Evolutionary conservation across 1,140 invertebrate species (phyloP).

Genomic region (Dendrolimus punctatus): DNA sequence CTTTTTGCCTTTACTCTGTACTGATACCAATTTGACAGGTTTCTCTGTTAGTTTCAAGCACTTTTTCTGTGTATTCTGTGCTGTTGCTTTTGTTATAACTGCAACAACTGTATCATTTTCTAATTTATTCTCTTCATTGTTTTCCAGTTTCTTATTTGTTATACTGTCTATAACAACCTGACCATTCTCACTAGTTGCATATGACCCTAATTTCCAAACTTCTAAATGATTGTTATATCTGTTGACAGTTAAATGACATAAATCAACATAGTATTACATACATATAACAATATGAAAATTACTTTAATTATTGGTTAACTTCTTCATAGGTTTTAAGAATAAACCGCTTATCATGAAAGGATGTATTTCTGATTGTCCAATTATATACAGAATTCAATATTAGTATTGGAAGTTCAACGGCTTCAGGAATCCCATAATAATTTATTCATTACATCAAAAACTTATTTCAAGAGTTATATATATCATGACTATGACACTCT

Average conservation of each 20-base stretch:
- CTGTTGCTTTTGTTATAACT: conserved; percentile 20
- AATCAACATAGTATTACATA: neutral
- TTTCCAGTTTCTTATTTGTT: conserved; percentile 16
- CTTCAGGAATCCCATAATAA: no score
- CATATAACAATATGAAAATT: neutral
- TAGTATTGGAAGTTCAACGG: no score
- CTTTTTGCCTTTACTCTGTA: conserved; percentile 75
- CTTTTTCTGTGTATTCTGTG: conserved; percentile 20
- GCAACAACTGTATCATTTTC: conserved; percentile 39
- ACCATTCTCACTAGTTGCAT: conserved; percentile 38
- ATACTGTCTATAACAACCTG: conserved; percentile 30
- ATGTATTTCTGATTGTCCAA: no score
- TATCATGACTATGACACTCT: no score
- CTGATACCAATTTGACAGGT: conserved; percentile 77
- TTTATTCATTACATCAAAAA: no score
- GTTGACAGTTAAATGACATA: neutral
- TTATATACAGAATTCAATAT: no score
- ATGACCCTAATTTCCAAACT: conserved; percentile 76
- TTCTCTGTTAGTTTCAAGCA: conserved; percentile 67
- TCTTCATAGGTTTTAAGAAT: no score
- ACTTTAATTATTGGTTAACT: no score
- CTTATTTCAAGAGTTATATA: no score
- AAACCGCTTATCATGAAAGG: no score
- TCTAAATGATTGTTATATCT: conserved; percentile 79
- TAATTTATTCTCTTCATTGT: conserved; percentile 25